Evolutionary conservation across 2,888 invertebrate species (phyloP).

Genomic region (Omphaloscelis lunosa): DNA sequence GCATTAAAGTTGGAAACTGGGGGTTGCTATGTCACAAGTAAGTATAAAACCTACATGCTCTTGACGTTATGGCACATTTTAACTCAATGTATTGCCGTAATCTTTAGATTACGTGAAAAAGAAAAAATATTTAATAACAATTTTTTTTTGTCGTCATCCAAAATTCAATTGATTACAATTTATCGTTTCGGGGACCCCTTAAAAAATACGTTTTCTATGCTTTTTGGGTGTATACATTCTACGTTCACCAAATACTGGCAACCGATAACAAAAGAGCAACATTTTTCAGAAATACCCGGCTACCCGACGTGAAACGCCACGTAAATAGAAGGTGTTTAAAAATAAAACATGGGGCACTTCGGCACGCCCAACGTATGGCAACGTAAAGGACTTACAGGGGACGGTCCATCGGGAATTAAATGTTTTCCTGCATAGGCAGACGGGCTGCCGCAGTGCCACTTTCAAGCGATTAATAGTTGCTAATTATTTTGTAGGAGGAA

Average conservation of each 20-base stretch:
- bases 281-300: constrained; percentile 25
- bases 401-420: constrained; percentile 37
- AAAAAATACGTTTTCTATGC: neutral
- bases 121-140: too few species aligned
- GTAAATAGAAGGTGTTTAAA: constrained; percentile 48
- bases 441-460: constrained; percentile 3
- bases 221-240: neutral
- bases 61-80: too few species aligned
- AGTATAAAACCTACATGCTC: too few species aligned
- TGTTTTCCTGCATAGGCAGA: constrained; percentile 1
- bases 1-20: too few species aligned
- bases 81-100: too few species aligned
- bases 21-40: too few species aligned
- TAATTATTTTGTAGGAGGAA: neutral
- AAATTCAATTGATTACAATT: too few species aligned
- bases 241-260: neutral
- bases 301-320: neutral
- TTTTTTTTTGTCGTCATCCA: too few species aligned
- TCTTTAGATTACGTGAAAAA: too few species aligned
- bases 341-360: constrained; percentile 45
- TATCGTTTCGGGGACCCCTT: too few species aligned
- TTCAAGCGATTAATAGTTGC: constrained; percentile 13
- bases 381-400: constrained; percentile 6
- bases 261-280: constrained; percentile 6
- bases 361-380: constrained; percentile 2